Base-by-base conservation (phyloP, 2,797 vertebrate species). In the Vespertilio murinus region DNA sequence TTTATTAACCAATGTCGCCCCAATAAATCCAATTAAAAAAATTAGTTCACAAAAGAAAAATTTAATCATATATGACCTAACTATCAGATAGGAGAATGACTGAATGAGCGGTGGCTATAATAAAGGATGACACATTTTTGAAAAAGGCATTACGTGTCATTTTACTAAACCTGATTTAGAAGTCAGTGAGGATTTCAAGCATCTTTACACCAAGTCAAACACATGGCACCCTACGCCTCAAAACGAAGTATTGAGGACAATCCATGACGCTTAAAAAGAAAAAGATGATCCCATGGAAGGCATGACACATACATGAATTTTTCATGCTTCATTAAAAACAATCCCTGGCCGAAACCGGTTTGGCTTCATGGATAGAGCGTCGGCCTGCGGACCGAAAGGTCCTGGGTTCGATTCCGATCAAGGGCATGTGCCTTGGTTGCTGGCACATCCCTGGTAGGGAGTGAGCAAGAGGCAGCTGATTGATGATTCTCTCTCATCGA, bases 171-270 rank as follows among this genome's bases (percentile, higher is more conserved):
- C 16, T 54, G 65, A 70, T 52, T 38, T 85, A 52, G 47, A 90
- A 88, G 88, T 54, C 79, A 88, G 30, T 30, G 38, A 25, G 74
- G n/a, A 82, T 73, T 73, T 70, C 82, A 81, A 80, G 89, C n/a
- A 56, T 8, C 42, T 80, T 84, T 49, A 35, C 38, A 59, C 75
- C 2, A 64, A 11, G 25, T 86, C 67, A 91, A 40, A 78, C 61
- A 81, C 16, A 70, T 18, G 33, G 16, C 47, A 71, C 54, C 4
- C 47, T 17, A 35, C 5, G 12, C 6, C 42, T 74, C 4, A 0
- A 70, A 45, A 75, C 9, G 8, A 84, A 93, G 56, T 49, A 65
- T 77, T 25, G 64, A 70, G 89, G 18, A n/a, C n/a, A 52, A 59
- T 49, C 74, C 30, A 69, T 1, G 16, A 78, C 23, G 20, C 56